These are phyloP conservation scores for Xenopus borealis DNA, from an alignment of 2,113 vertebrate species.

Conservation along the genomic window DNA sequence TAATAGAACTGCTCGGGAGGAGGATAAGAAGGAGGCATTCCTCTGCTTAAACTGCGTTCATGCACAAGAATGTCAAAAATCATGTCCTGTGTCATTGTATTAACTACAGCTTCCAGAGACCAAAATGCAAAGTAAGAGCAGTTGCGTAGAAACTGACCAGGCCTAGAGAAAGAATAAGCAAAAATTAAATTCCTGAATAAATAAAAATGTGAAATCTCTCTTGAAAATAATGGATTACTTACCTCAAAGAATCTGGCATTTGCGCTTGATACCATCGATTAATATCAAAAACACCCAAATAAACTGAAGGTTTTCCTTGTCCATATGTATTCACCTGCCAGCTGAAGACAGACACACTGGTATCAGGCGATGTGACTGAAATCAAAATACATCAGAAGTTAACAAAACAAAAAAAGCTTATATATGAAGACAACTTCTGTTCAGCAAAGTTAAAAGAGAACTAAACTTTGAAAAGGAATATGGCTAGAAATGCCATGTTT, in stretches of 20 bases:
- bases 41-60: conserved; percentile 83
- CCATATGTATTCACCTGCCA: conserved; percentile 91
- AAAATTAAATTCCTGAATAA: neutral
- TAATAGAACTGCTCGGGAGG: conserved; percentile 92
- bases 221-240: conserved; percentile 6
- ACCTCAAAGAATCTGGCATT: conserved; percentile 96
- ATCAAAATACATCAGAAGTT: neutral
- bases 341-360: conserved; percentile 86
- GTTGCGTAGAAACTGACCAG: conserved; percentile 82
- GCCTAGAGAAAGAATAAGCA: conserved; percentile 57
- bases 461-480: too few species aligned
- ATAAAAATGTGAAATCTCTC: neutral
- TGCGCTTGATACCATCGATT: conserved; percentile 97
- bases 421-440: too few species aligned
- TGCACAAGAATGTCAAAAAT: conserved; percentile 83
- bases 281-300: conserved; percentile 89
- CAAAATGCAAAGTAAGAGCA: conserved; percentile 92
- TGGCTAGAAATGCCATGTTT: too few species aligned
- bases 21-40: conserved; percentile 77
- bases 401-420: too few species aligned
- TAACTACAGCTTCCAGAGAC: conserved; percentile 82
- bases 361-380: conserved; percentile 86
- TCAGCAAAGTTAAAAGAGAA: too few species aligned
- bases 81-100: conserved; percentile 62
- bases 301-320: conserved; percentile 77